A percentile compares a stretch with the other conserved stretches of the same genome.
Evolutionary conservation across 2,888 invertebrate species (phyloP).

Genomic region (Microdon myrmicae): DNA sequence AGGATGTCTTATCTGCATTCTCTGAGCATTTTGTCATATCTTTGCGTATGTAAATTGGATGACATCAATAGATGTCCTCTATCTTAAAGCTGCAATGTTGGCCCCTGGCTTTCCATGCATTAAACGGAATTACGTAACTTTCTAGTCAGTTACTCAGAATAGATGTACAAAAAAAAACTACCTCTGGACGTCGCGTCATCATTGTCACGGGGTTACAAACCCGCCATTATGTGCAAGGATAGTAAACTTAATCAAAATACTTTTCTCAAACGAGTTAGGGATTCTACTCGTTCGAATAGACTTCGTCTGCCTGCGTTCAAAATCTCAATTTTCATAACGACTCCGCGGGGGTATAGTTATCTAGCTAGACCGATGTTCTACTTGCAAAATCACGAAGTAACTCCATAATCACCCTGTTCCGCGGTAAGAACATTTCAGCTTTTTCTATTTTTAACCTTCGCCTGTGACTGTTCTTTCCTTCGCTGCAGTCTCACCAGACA

Average conservation of each 20-base stretch:
- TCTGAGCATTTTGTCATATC: constrained; percentile 49
- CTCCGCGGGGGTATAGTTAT: constrained; percentile 16
- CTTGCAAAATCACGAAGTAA: constrained; percentile 31
- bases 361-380: constrained; percentile 37
- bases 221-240: constrained; percentile 41
- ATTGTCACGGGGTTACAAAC: constrained; percentile 12
- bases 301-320: constrained; percentile 33
- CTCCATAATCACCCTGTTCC: constrained; percentile 38
- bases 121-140: constrained; percentile 40
- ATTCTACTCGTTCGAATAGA: constrained; percentile 1
- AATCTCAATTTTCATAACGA: constrained; percentile 51
- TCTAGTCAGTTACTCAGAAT: constrained; percentile 11
- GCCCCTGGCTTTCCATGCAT: constrained; percentile 10
- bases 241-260: constrained; percentile 50
- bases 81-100: constrained; percentile 30
- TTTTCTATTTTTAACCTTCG: constrained; percentile 6
- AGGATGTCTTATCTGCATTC: constrained; percentile 45
- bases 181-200: constrained; percentile 23
- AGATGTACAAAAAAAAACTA: constrained; percentile 34
- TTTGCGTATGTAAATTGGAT: constrained; percentile 49
- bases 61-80: constrained; percentile 15
- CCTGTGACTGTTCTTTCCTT: constrained; percentile 2
- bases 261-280: constrained; percentile 20
- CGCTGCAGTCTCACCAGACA: too few species aligned
- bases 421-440: constrained; percentile 22